Percentiles rank a stretch among this genome's conserved stretches.
These are phyloP conservation scores for Egretta garzetta DNA, from an alignment of 2,113 vertebrate species.

Conservation along the genomic window DNA sequence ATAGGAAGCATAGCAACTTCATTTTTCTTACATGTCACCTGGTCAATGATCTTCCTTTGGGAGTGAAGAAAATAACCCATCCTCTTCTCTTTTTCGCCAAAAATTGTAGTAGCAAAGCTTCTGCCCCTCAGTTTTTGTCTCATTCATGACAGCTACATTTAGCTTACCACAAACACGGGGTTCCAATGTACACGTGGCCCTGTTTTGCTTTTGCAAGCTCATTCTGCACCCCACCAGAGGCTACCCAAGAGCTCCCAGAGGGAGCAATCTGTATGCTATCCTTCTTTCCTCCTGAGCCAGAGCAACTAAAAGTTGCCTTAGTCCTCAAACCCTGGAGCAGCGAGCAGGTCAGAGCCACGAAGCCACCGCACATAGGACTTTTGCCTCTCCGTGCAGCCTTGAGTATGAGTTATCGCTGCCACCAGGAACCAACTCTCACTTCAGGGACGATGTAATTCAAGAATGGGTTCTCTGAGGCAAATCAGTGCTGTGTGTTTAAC, in stretches of 20 bases:
- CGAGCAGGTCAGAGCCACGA: neutral
- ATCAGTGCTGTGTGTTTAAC: neutral
- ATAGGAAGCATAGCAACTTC: neutral
- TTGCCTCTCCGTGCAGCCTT: neutral
- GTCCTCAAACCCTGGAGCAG: neutral
- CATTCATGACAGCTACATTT: neutral
- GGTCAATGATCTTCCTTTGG: neutral
- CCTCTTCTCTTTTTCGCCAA: neutral
- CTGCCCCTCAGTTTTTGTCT: neutral
- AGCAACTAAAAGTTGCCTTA: neutral
- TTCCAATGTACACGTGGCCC: fast-evolving
- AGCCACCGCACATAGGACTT: neutral
- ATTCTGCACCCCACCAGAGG: neutral
- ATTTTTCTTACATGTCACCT: neutral
- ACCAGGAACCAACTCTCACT: neutral
- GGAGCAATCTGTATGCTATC: neutral
- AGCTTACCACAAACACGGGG: neutral
- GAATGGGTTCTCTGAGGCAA: neutral
- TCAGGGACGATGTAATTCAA: neutral
- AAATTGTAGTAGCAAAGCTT: fast-evolving
- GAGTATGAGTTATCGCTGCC: neutral
- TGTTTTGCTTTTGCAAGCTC: neutral
- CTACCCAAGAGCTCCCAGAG: neutral
- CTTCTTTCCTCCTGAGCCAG: neutral
- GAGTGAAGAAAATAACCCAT: neutral